Percentiles rank a stretch among this genome's conserved stretches.
These are phyloP conservation scores for Eurystomus gularis DNA, from an alignment of 2,113 vertebrate species.

Conservation along the genomic window DNA sequence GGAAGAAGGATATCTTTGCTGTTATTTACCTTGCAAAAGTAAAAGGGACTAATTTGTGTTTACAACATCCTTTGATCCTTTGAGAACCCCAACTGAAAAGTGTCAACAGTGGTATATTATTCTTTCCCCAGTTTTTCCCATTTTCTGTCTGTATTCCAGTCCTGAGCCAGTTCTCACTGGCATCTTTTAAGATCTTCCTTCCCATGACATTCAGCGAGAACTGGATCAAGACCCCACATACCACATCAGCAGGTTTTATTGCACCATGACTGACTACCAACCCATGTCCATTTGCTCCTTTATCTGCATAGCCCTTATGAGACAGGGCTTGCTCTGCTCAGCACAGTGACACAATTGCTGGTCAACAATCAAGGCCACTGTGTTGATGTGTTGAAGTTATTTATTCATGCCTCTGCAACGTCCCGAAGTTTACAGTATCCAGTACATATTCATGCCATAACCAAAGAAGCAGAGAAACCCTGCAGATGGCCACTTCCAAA, in stretches of 20 bases:
- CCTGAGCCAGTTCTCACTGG: neutral
- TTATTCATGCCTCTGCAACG: neutral
- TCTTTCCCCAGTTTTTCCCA: neutral
- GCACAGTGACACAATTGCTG: accelerated
- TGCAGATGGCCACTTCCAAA: neutral
- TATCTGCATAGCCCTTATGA: neutral
- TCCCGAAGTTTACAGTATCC: neutral
- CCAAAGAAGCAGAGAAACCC: neutral
- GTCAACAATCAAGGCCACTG: neutral
- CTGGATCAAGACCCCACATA: accelerated
- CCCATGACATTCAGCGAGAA: neutral
- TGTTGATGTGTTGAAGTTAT: neutral
- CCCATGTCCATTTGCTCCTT: neutral
- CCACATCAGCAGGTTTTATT: neutral
- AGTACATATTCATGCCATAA: neutral
- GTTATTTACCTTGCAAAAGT: neutral
- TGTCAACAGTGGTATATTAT: accelerated
- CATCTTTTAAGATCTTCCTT: neutral
- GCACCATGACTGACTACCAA: accelerated
- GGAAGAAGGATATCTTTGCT: neutral
- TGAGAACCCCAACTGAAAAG: neutral
- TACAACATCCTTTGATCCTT: neutral
- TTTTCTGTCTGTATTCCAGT: neutral
- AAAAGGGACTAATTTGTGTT: neutral
- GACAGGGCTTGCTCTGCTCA: neutral